Evolutionary conservation across 2,797 vertebrate species (phyloP).

Genomic region (Coendou prehensilis): DNA sequence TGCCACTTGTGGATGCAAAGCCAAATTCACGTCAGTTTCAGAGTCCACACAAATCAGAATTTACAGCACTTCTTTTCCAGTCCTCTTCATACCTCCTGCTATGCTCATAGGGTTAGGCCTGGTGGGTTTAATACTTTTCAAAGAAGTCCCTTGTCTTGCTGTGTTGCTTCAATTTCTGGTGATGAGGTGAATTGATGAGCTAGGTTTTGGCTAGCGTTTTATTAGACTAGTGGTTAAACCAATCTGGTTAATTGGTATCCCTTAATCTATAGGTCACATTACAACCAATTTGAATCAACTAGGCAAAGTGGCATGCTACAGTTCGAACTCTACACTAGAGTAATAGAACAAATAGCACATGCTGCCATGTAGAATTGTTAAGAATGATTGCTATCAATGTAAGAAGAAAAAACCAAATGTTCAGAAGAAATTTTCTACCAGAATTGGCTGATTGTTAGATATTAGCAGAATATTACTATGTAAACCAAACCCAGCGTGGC

Average conservation of each 20-base stretch:
- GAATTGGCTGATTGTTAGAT: neutral
- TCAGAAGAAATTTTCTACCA: neutral
- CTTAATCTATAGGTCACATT: slow-evolving; percentile 54
- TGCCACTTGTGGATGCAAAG: slow-evolving; percentile 80
- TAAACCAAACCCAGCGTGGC: neutral
- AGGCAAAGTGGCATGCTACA: neutral
- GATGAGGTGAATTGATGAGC: slow-evolving; percentile 43
- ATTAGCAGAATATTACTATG: neutral
- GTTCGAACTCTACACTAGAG: neutral
- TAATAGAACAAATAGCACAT: neutral
- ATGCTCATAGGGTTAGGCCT: slow-evolving; percentile 42
- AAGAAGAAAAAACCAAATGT: neutral
- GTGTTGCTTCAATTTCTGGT: slow-evolving; percentile 53
- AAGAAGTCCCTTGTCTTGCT: slow-evolving; percentile 75
- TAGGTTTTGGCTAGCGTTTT: slow-evolving; percentile 63
- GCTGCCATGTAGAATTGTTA: neutral
- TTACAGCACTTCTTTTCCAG: slow-evolving; percentile 84
- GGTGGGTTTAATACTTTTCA: slow-evolving; percentile 64
- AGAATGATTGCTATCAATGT: neutral
- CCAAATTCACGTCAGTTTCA: slow-evolving; percentile 84
- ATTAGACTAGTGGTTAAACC: slow-evolving; percentile 60
- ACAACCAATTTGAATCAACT: slow-evolving; percentile 32
- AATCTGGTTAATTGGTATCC: slow-evolving; percentile 58
- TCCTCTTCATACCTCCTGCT: slow-evolving; percentile 32
- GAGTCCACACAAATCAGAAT: slow-evolving; percentile 83